Base-by-base conservation (phyloP, 1,140 invertebrate genomes). In the Dufourea novaeangliae region DNA sequence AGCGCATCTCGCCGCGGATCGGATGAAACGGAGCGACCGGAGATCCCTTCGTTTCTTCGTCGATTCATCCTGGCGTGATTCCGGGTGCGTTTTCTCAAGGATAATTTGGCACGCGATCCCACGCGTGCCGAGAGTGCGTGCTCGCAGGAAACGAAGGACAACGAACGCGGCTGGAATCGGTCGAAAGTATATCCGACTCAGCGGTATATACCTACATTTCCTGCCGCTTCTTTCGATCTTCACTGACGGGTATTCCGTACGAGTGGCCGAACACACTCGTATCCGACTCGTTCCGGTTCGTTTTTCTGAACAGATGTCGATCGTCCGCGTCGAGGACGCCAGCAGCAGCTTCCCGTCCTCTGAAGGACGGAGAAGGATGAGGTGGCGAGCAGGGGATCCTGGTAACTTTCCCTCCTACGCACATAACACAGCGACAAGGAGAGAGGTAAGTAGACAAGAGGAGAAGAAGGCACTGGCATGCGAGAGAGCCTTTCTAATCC, bases 401-500 rank as follows among this genome's bases (percentile, higher is more conserved):
- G 64, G 83, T 86, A 90, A 88, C 89, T 90, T 91, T 91, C 90
- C 88, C 88, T 91, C 89, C 89, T 89, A 90, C 90, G 86, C 88
- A 79, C 88, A 78, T 79, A 64, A 57, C 56, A n/a, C n/a, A n/a
- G 56, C 37, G 37, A 63, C 68, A 76, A 87, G 70, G 68, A 74
- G 75, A 64, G 44, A n/a, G 56, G 71, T 20, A 52, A 44, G 44
- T 44, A 62, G 66, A 63, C 17, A 34, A 41, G 32, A 34, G 20
- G 17, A 61, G 57, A 63, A 57, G 61, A 32, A 63, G 63, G 29
- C 56, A 69, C 29, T 79, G 84, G 83, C 79, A 86, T 83, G 84
- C 81, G 82, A 88, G 69, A 72, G 74, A 80, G 83, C 88, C 90
- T 90, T 91, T 90, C 88, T 91, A 89, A 90, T 89, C 86, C 78